A percentile compares a stretch with the other conserved stretches of the same genome.
Evolutionary conservation across 2,113 vertebrate species (phyloP).

Genomic region (Lichenostomus cassidix): DNA sequence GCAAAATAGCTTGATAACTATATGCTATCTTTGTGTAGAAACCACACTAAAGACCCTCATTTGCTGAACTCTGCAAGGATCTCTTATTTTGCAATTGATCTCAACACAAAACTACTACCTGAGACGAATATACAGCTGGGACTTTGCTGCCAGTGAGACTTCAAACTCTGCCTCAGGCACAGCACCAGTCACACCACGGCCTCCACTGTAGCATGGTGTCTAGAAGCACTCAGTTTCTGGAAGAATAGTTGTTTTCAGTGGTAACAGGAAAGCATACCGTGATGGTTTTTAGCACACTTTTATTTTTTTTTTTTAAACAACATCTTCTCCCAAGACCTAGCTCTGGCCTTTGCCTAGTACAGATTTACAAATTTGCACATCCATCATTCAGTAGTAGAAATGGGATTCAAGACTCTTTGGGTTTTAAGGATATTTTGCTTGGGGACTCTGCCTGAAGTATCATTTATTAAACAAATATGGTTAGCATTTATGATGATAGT

Average conservation of each 20-base stretch:
- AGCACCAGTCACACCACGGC: neutral
- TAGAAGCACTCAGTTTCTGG: neutral
- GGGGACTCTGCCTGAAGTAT: neutral
- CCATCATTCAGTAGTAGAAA: neutral
- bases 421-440: neutral
- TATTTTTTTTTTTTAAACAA: neutral
- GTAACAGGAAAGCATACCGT: neutral
- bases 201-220: neutral
- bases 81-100: neutral
- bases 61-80: neutral
- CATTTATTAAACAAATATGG: neutral
- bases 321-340: neutral
- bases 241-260: neutral
- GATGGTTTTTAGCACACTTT: neutral
- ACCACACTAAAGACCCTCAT: neutral
- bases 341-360: neutral
- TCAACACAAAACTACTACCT: neutral
- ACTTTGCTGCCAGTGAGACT: neutral
- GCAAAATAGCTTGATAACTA: neutral
- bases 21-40: neutral
- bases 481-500: neutral
- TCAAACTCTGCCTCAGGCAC: neutral
- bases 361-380: neutral
- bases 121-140: neutral
- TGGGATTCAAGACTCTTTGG: neutral